Conservation (phyloP, 2,888 invertebrate genomes). For the Eristalinus sepulchralis region DNA sequence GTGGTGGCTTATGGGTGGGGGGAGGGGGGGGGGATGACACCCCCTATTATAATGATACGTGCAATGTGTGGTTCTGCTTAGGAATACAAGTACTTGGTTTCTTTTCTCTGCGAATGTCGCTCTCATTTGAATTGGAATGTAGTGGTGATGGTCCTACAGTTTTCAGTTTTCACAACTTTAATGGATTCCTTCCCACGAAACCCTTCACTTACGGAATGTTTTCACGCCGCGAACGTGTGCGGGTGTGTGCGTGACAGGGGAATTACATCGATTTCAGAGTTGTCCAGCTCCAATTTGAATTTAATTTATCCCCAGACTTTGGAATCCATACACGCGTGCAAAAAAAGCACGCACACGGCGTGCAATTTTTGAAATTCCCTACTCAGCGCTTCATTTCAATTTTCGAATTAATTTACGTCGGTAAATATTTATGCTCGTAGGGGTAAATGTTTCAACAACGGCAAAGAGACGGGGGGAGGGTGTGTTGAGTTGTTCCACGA, state of each 20-base stretch:
- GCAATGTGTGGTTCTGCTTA: constrained; percentile 46
- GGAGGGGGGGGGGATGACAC: not conserved
- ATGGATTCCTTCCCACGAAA: constrained; percentile 35
- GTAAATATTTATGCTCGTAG: not conserved
- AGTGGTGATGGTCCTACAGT: constrained; percentile 11
- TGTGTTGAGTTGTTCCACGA: not conserved
- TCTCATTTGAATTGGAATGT: constrained; percentile 29
- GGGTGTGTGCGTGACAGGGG: not conserved
- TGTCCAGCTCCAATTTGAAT: not conserved
- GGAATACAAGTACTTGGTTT: constrained; percentile 23
- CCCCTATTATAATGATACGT: constrained; percentile 45
- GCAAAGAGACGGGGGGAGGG: not conserved
- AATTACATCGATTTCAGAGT: not conserved
- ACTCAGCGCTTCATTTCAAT: not conserved
- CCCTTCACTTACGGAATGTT: not conserved
- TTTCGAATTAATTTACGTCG: not conserved
- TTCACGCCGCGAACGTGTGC: not conserved
- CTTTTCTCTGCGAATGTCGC: not conserved
- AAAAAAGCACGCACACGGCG: not conserved
- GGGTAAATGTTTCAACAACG: not conserved
- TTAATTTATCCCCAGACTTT: not conserved
- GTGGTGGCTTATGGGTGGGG: not conserved
- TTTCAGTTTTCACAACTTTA: constrained; percentile 42
- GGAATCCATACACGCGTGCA: not conserved
- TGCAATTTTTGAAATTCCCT: not conserved